phyloP scores from a whole-genome alignment of 2,797 vertebrate genomes.

The Taenioides sp. region DNA sequence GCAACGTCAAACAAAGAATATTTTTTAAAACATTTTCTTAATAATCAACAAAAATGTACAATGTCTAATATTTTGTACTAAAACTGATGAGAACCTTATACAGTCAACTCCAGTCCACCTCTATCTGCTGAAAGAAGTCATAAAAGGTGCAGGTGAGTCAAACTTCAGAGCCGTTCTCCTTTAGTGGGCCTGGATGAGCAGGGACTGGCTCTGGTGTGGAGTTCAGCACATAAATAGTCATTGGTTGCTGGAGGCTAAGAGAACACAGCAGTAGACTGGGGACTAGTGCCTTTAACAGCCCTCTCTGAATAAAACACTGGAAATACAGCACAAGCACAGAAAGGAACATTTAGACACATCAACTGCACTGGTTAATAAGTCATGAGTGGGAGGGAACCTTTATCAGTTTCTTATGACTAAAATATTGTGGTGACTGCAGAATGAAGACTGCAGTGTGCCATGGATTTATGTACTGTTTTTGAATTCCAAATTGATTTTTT shows the following conservation, averaged over 20 bases:
- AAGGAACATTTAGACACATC: slow-evolving; percentile 27
- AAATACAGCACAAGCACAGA: slow-evolving; percentile 44
- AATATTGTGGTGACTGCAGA: slow-evolving; percentile 35
- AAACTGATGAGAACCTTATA: not conserved
- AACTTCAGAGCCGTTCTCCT: slow-evolving; percentile 46
- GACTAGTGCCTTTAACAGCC: slow-evolving; percentile 64
- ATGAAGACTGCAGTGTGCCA: slow-evolving; percentile 20
- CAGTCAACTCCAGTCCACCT: slow-evolving; percentile 16
- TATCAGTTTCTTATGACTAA: slow-evolving; percentile 35
- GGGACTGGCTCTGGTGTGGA: slow-evolving; percentile 59
- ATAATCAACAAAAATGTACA: too few species aligned
- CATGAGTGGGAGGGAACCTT: slow-evolving; percentile 30
- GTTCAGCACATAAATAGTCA: slow-evolving; percentile 80
- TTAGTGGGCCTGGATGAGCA: slow-evolving; percentile 53
- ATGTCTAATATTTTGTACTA: not conserved
- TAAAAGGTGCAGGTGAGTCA: slow-evolving; percentile 49
- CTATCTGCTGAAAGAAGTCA: slow-evolving; percentile 37
- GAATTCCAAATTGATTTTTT: slow-evolving; percentile 39
- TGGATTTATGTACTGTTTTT: slow-evolving; percentile 30
- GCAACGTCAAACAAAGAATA: too few species aligned
- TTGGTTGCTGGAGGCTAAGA: slow-evolving; percentile 68
- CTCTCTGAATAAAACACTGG: slow-evolving; percentile 71
- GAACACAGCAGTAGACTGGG: slow-evolving; percentile 63
- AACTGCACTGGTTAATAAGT: slow-evolving; percentile 38
- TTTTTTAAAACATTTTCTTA: too few species aligned